Evolutionary conservation across 2,113 vertebrate genomes (phyloP), one percentile per base, ranked within the genome.

Genomic region (Apeltes quadracus): DNA sequence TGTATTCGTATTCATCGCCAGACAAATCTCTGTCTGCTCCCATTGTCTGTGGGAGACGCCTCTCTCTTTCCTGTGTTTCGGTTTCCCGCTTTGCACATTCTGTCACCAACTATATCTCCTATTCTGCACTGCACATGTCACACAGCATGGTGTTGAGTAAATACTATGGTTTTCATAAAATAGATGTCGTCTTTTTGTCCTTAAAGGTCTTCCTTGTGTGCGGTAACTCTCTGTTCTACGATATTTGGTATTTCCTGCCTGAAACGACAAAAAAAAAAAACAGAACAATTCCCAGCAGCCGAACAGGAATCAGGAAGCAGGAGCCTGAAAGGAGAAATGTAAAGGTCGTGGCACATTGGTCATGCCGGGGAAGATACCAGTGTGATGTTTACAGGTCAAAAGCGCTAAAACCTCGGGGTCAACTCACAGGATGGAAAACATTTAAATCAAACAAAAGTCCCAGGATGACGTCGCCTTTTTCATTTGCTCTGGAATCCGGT

Each of bases 1-100:
- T 81, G 48, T 72, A 82, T 89, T 84, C 84, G 79, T 83, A 89
- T 87, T 90, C 73, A 83, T 87, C 84, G 73, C 50, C 54, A 39
- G 78, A 67, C 61, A 66, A 72, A 76, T 22, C 54, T 74, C 67
- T 27, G 32, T 67, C 61, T 62, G 77, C 55, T 82, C 55, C 63
- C 15, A 1, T 14, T 23, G 32, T 80, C 54, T 70, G 29, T 64
- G 43, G 38, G 50, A 73, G 71, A 75, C 48, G 71, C 61, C 46
- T 50, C 46, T 51, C 27, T 41, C 8, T 38, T 62, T 62, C 16
- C 18, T 14, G 12, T 57, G 2, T 66, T 8, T 51, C 50, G 38
- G 15, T 67, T 61, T 54, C n/a, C 51, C 61, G 20, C 36, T 22
- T 36, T 62, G 72, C 54, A 78, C 54, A 34, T 81, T 76, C 14